Percentiles rank a stretch among this genome's conserved stretches.
Evolutionary conservation across 2,888 invertebrate genomes (phyloP).

Genomic region (Vandiemenella viatica): DNA sequence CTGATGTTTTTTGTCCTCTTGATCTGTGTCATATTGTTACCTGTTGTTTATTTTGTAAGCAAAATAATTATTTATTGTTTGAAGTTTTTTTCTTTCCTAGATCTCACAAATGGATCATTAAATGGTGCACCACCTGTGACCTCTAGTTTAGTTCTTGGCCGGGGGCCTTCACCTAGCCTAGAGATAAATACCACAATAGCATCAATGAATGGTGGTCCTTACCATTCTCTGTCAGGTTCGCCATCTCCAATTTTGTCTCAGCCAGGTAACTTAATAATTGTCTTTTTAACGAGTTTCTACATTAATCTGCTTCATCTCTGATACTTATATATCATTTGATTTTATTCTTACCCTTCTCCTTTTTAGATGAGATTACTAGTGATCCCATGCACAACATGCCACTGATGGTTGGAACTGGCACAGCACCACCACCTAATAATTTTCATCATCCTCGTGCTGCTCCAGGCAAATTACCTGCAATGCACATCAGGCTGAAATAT

Average conservation of each 20-base stretch:
- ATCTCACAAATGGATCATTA: slow-evolving; percentile 32
- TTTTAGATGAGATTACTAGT: slow-evolving; percentile 26
- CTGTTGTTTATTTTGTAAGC: too few relatives aligned
- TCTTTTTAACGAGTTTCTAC: too few relatives aligned
- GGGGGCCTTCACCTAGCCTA: slow-evolving; percentile 43
- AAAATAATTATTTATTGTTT: too few relatives aligned
- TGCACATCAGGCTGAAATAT: slow-evolving; percentile 85
- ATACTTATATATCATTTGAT: too few relatives aligned
- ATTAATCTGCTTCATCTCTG: too few relatives aligned
- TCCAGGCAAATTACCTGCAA: slow-evolving; percentile 51
- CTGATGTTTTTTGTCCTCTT: too few relatives aligned
- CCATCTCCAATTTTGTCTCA: slow-evolving; percentile 44
- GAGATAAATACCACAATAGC: slow-evolving; percentile 18
- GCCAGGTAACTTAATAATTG: too few relatives aligned
- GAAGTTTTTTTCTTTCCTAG: too few relatives aligned
- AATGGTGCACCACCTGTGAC: slow-evolving; percentile 28
- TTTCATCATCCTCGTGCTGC: slow-evolving; percentile 14
- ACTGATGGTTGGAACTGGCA: slow-evolving; percentile 22
- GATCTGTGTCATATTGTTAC: too few relatives aligned
- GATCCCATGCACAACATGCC: slow-evolving; percentile 28
- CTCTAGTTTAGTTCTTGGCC: slow-evolving; percentile 35
- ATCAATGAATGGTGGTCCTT: slow-evolving; percentile 11
- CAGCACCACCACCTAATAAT: slow-evolving; percentile 1
- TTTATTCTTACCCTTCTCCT: too few relatives aligned
- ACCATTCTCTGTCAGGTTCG: slow-evolving; percentile 36